A percentile compares a stretch with the other conserved stretches of the same genome.
These are phyloP conservation scores for Halcyon malimbica DNA, from an alignment of 2,113 vertebrate species.

Conservation along the genomic window DNA sequence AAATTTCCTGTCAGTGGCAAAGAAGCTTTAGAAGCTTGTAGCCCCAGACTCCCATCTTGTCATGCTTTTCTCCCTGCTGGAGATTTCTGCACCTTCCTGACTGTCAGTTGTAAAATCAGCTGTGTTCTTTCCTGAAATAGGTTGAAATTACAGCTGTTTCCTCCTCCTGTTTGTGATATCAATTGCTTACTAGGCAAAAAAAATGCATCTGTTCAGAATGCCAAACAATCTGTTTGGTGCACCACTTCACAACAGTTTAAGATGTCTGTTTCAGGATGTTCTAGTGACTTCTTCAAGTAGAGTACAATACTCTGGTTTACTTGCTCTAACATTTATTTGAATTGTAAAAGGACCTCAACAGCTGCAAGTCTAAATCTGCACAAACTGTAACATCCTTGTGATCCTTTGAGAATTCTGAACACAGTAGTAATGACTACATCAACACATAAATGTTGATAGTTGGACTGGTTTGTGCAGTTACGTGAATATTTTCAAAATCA, in stretches of 20 bases:
- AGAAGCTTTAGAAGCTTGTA: not conserved
- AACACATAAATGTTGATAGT: not conserved
- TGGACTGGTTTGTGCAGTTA: not conserved
- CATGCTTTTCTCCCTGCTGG: not conserved
- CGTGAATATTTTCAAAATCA: not conserved
- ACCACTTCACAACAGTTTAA: not conserved
- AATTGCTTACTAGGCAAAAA: not conserved
- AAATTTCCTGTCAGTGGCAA: not conserved
- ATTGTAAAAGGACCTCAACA: not conserved
- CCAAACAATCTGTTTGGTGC: not conserved
- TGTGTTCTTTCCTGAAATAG: not conserved
- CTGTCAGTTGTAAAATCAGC: not conserved
- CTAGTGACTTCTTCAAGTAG: not conserved
- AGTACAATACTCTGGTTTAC: not conserved
- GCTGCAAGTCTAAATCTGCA: not conserved
- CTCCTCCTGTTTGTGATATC: not conserved
- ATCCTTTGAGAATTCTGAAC: not conserved
- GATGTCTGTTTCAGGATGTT: not conserved
- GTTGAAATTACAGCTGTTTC: not conserved
- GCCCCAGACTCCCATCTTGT: not conserved
- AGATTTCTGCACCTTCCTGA: not conserved
- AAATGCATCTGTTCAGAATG: not conserved
- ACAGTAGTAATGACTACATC: not conserved
- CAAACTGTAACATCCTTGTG: not conserved
- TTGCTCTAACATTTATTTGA: not conserved